Evolutionary conservation across 2,113 vertebrate species (phyloP).

Genomic region (Pica pica): DNA sequence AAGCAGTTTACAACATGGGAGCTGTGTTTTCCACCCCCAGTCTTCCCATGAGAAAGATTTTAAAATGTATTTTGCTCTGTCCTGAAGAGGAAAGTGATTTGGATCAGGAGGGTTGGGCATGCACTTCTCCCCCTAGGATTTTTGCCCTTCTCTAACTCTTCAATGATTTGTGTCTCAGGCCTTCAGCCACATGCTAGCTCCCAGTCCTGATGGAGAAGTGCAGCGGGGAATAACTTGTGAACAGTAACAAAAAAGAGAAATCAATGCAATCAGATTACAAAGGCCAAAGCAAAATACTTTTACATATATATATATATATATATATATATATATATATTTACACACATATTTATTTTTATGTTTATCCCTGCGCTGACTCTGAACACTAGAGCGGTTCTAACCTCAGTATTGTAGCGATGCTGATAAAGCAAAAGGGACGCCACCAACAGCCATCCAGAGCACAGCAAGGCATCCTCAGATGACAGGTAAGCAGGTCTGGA

Average conservation of each 20-base stretch:
- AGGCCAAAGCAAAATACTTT: background rate
- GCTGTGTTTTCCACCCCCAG: background rate
- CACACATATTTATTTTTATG: background rate
- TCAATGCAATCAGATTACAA: background rate
- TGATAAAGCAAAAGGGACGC: conserved; percentile 83
- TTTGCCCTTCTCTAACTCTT: background rate
- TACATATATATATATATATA: background rate
- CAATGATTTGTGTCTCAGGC: background rate
- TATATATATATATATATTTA: background rate
- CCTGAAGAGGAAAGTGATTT: background rate
- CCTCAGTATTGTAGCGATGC: conserved; percentile 79
- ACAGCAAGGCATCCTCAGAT: conserved; percentile 67
- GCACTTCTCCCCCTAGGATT: background rate
- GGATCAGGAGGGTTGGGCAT: background rate
- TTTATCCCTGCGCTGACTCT: background rate
- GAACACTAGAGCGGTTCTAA: conserved; percentile 51
- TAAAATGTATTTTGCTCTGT: background rate
- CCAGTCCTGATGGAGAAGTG: background rate
- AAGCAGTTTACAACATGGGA: background rate
- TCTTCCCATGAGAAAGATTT: background rate
- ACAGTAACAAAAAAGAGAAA: background rate
- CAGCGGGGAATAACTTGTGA: background rate
- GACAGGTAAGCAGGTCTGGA: background rate
- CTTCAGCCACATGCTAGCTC: background rate
- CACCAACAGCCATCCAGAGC: conserved; percentile 83